Evolutionary conservation across 2,888 invertebrate species (phyloP).

Genomic region (Acheta domesticus): DNA sequence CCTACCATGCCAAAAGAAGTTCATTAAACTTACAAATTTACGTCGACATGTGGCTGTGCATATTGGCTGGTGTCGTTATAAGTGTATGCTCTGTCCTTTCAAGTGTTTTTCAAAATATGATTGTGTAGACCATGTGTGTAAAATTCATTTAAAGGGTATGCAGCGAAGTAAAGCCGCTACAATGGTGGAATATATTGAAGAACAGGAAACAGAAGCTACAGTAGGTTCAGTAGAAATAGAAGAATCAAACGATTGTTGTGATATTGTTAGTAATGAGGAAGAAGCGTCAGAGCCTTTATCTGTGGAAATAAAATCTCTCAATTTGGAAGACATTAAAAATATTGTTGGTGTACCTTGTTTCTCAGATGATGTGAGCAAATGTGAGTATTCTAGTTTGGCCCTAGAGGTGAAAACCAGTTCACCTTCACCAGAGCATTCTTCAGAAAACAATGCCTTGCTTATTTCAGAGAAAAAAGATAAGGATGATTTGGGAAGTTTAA

Average conservation of each 20-base stretch:
- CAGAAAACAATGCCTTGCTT: no score
- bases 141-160: slow-evolving; percentile 49
- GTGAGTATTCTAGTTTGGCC: not conserved
- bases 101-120: slow-evolving; percentile 64
- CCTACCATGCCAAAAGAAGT: slow-evolving; percentile 54
- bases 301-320: not conserved
- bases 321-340: slow-evolving; percentile 9
- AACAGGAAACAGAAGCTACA: slow-evolving; percentile 5
- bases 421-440: not conserved
- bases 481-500: no score
- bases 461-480: no score
- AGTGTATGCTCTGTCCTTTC: slow-evolving; percentile 70
- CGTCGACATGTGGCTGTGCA: slow-evolving; percentile 63
- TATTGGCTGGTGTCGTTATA: slow-evolving; percentile 69
- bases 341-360: not conserved
- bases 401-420: not conserved
- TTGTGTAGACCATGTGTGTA: slow-evolving; percentile 62
- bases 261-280: not conserved
- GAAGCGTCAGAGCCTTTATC: not conserved
- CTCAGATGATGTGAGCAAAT: not conserved
- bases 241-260: not conserved
- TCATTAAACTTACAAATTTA: slow-evolving; percentile 53
- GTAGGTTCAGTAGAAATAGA: not conserved
- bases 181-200: slow-evolving; percentile 28
- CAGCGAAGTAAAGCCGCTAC: slow-evolving; percentile 1